Base-by-base conservation (phyloP, 2,113 vertebrate genomes). In the Campylomormyrus tamandua region DNA sequence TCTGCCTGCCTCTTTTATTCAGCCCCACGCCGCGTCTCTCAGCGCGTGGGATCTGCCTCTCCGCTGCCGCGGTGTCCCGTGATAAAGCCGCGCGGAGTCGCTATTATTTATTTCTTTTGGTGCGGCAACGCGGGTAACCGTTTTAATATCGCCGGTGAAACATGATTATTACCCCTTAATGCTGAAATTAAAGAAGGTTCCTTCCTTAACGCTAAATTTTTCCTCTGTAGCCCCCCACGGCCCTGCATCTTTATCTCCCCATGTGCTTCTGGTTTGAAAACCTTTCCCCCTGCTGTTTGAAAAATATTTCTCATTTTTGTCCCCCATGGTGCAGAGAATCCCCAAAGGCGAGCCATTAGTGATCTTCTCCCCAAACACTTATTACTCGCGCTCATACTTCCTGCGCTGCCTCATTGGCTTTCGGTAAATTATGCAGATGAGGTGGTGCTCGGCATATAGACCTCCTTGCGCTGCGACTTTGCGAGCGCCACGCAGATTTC, bases 271-370 rank as follows among this genome's bases (percentile, higher is more conserved):
- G 96, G 96, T 97, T 97, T 96, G 97, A 96, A 97, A 97, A 97
- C 96, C 96, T 97, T 97, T 97, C 97, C 97, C 96, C 97, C 96
- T 96, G 97, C 96, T 97, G 97, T 97, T 97, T 97, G 96, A 97
- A 97, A 97, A 97, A 97, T 97, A 97, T 97, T 97, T 96, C 97
- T 97, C 96, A 96, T 96, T 97, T 97, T 96, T 96, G 91, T 96
- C 96, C 96, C 96, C 97, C 96, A 96, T 96, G 96, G 97, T 97
- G 97, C 96, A 97, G 95, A 96, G 96, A 97, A 96, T 96, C 97
- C 97, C 97, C 96, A 97, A 97, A 97, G 97, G 97, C 97, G 97
- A 95, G 95, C 96, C 96, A 97, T 97, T 97, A 97, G 96, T 96
- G 97, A 96, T 97, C 96, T 97, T 96, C 96, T 97, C 94, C 96